phyloP scores from a whole-genome alignment of 2,888 invertebrate genomes.

The Digitonthophagus gazella region DNA sequence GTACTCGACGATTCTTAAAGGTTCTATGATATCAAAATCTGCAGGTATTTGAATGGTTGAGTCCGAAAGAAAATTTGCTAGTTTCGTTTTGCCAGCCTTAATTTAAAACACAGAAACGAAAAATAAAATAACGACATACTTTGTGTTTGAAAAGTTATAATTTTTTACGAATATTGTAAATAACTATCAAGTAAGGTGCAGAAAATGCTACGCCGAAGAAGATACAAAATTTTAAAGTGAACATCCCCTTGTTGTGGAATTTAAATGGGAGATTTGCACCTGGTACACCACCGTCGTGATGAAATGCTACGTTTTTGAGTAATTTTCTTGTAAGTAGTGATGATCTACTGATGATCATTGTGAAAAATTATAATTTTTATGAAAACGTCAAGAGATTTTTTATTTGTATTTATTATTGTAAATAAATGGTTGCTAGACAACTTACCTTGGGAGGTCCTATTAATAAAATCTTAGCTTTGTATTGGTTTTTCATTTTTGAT shows the following conservation, averaged over 20 bases:
- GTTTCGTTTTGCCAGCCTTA: slow-evolving; percentile 37
- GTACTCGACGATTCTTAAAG: slow-evolving; percentile 38
- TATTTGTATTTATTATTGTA: slow-evolving; percentile 10
- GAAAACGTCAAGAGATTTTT: neutral
- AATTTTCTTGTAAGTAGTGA: neutral
- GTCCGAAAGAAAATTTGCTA: slow-evolving; percentile 39
- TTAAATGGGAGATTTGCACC: slow-evolving; percentile 20
- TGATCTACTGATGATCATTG: neutral
- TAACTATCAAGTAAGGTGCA: slow-evolving; percentile 19
- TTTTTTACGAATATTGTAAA: slow-evolving; percentile 5
- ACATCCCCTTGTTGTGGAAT: slow-evolving; percentile 1
- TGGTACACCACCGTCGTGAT: slow-evolving; percentile 2
- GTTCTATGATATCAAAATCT: slow-evolving; percentile 36
- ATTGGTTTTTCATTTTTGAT: slow-evolving; percentile 29
- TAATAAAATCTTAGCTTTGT: slow-evolving; percentile 37
- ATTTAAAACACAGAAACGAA: slow-evolving; percentile 14
- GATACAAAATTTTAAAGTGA: slow-evolving; percentile 17
- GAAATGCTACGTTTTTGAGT: neutral
- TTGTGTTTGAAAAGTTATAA: neutral
- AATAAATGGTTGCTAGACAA: neutral
- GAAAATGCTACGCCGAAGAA: slow-evolving; percentile 22
- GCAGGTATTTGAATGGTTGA: slow-evolving; percentile 35
- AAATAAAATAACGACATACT: neutral
- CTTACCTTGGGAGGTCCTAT: slow-evolving; percentile 37
- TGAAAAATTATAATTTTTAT: neutral